Percentiles rank a stretch among this genome's conserved stretches.
Conservation (phyloP, 2,113 vertebrate species). For the Anseranas semipalmata region DNA sequence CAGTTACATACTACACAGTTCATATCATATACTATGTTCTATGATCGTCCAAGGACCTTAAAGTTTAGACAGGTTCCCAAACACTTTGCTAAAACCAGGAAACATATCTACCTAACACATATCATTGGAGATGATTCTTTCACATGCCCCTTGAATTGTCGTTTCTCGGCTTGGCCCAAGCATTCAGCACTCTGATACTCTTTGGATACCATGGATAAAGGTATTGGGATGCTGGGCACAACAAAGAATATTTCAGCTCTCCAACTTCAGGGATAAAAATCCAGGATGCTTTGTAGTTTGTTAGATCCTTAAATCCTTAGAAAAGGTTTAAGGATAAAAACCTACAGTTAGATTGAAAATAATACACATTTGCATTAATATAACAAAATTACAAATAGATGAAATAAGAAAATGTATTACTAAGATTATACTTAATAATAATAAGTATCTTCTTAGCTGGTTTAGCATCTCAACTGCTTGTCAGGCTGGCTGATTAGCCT, state of each 20-base stretch:
- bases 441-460: slow-evolving; percentile 33
- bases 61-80: neutral
- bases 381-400: slow-evolving; percentile 19
- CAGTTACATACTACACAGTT: neutral
- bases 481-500: slow-evolving; percentile 6
- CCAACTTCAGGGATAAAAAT: slow-evolving; percentile 12
- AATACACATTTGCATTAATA: slow-evolving; percentile 17
- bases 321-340: slow-evolving; percentile 59
- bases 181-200: neutral
- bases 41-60: neutral
- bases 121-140: neutral
- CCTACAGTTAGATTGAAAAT: neutral
- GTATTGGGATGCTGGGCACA: neutral
- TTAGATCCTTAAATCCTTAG: slow-evolving; percentile 60
- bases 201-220: neutral
- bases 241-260: neutral
- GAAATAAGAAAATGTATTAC: slow-evolving; percentile 31
- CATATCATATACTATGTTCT: neutral
- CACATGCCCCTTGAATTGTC: neutral
- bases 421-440: slow-evolving; percentile 53
- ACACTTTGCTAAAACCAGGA: neutral
- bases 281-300: slow-evolving; percentile 47
- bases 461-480: slow-evolving; percentile 29
- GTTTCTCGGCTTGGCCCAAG: neutral
- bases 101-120: neutral